Conservation (phyloP, 2,113 vertebrate genomes). For the Ceyx margarethae region DNA sequence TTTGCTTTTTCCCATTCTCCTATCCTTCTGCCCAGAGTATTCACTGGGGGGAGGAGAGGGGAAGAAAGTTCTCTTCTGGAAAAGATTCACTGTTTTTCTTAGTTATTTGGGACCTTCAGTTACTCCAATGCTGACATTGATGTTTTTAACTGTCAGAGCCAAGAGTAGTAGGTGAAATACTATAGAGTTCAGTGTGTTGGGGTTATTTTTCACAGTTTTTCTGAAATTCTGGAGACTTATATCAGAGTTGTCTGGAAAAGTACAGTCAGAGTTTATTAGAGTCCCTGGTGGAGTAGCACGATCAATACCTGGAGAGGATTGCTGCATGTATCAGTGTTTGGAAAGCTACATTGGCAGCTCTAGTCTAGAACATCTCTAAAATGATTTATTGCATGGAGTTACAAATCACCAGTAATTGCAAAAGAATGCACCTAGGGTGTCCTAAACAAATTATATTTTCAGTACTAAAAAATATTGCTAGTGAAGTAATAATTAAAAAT, state of each 20-base stretch:
- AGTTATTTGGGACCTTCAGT: not conserved
- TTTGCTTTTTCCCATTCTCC: not conserved
- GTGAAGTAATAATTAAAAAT: not conserved
- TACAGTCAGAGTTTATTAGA: not conserved
- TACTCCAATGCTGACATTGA: not conserved
- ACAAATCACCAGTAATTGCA: not conserved
- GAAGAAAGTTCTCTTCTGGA: not conserved
- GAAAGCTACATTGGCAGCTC: not conserved
- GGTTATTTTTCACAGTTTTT: not conserved
- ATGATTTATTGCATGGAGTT: not conserved
- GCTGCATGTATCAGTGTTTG: not conserved
- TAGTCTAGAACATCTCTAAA: not conserved
- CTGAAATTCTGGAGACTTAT: not conserved
- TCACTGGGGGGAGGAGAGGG: fast-evolving
- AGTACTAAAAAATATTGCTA: not conserved
- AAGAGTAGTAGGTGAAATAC: not conserved
- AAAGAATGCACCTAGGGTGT: not conserved
- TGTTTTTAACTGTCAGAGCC: not conserved
- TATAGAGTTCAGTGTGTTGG: fast-evolving
- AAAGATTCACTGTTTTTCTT: not conserved
- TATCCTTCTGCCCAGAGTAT: not conserved
- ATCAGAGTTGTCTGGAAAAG: not conserved
- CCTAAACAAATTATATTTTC: not conserved
- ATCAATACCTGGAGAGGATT: not conserved
- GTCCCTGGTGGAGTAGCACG: not conserved